Percentiles rank a stretch among this genome's conserved stretches.
Evolutionary conservation across 2,113 vertebrate species (phyloP).

Genomic region (Ovis canadensis): DNA sequence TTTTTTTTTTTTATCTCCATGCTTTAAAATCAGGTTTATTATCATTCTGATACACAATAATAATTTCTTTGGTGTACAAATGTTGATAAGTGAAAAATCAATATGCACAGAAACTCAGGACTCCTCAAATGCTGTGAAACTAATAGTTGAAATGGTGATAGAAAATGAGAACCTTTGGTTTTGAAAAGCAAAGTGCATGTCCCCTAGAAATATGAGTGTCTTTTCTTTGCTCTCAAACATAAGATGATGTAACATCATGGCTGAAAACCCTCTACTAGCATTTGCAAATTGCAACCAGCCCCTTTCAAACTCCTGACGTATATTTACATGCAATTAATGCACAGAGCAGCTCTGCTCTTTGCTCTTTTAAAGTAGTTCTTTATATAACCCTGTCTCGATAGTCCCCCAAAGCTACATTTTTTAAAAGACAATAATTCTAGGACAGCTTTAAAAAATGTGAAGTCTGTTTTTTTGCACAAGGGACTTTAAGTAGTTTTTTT

Average conservation of each 20-base stretch:
- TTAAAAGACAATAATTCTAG: slow-evolving; percentile 26
- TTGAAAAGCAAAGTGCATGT: slow-evolving; percentile 14
- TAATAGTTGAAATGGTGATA: not conserved
- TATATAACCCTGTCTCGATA: not conserved
- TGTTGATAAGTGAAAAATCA: slow-evolving; percentile 12
- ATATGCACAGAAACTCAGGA: not conserved
- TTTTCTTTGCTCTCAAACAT: not conserved
- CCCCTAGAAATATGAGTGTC: not conserved
- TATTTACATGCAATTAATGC: not conserved
- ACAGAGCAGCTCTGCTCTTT: not conserved
- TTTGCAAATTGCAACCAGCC: not conserved
- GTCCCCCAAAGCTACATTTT: not conserved
- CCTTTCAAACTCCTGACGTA: not conserved
- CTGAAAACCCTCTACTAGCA: not conserved
- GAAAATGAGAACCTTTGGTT: slow-evolving; percentile 28
- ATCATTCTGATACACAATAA: not conserved
- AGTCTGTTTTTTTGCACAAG: not conserved
- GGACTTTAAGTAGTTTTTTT: not conserved
- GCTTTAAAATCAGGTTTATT: slow-evolving; percentile 12
- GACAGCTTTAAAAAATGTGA: not conserved
- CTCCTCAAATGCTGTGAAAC: not conserved
- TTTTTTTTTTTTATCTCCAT: slow-evolving; percentile 16
- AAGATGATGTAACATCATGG: not conserved
- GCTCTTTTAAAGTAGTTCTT: not conserved
- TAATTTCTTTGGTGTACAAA: not conserved